Evolutionary conservation across 1,140 invertebrate species (phyloP).

Genomic region (Steinernema feltiae): DNA sequence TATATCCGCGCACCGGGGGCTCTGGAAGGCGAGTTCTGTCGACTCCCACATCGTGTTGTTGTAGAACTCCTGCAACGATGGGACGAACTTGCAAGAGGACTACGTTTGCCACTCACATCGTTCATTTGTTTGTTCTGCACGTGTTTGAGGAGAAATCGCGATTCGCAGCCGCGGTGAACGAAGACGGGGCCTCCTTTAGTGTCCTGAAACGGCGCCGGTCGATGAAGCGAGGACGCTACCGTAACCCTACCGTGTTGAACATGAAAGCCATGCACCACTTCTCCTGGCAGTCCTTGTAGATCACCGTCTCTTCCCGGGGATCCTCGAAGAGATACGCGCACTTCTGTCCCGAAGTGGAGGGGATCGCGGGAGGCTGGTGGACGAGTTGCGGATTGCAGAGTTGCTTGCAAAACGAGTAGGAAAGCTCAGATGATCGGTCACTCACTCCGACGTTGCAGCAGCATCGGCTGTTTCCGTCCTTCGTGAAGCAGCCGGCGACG

Average conservation of each 20-base stretch:
- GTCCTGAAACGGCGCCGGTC: neutral
- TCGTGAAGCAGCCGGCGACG: conserved; percentile 5
- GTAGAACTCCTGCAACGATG: neutral
- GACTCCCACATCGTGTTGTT: neutral
- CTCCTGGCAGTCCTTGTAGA: conserved; percentile 6
- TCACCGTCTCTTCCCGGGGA: neutral
- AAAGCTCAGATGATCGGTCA: neutral
- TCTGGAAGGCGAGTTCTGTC: neutral
- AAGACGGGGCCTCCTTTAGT: neutral
- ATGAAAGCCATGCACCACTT: conserved; percentile 4
- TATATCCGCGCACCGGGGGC: neutral
- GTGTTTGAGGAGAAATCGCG: neutral
- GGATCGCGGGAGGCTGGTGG: neutral
- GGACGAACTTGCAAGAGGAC: neutral
- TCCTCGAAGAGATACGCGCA: neutral
- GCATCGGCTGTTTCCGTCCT: neutral
- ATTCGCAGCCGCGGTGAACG: neutral
- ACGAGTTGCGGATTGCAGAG: neutral
- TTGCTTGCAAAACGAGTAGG: neutral
- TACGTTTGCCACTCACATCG: neutral
- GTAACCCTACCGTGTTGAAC: neutral
- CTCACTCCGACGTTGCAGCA: conserved; percentile 6
- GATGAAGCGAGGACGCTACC: neutral
- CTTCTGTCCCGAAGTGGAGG: neutral
- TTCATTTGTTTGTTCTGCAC: neutral